Conservation (phyloP, 2,113 vertebrate genomes). For the Bubo scandiacus region DNA sequence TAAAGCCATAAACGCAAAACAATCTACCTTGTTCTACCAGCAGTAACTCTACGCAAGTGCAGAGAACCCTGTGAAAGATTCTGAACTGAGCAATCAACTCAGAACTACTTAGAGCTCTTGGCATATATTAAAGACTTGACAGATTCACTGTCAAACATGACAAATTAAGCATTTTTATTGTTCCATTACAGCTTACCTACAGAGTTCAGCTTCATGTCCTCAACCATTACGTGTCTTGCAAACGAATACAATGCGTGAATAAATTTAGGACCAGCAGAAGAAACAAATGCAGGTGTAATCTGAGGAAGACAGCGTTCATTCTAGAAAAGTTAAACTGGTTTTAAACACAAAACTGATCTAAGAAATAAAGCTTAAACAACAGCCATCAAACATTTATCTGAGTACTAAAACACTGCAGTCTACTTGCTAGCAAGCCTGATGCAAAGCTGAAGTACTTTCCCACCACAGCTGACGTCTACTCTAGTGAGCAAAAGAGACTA, state of each 20-base stretch:
- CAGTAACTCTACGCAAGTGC: background rate
- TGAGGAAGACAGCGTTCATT: constrained; percentile 66
- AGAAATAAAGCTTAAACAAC: background rate
- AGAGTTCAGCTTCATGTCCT: constrained; percentile 75
- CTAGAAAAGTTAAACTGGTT: constrained; percentile 58
- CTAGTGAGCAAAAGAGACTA: background rate
- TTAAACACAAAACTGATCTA: background rate
- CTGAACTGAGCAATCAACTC: background rate
- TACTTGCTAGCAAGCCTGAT: background rate
- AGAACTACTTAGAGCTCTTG: background rate
- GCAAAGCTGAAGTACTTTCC: background rate
- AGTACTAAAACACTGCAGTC: background rate
- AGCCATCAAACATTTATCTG: background rate
- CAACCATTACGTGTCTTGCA: constrained; percentile 75
- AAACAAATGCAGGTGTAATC: constrained; percentile 76
- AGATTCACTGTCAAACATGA: background rate
- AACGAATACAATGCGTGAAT: constrained; percentile 75
- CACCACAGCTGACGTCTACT: background rate
- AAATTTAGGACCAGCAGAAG: constrained; percentile 79
- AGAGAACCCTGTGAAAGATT: background rate
- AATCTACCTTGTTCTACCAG: background rate
- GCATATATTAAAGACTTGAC: background rate
- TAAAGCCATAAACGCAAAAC: background rate
- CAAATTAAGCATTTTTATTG: background rate
- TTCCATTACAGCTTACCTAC: constrained; percentile 70